phyloP scores from a whole-genome alignment of 2,113 vertebrate species.

The Chaetops frenatus region DNA sequence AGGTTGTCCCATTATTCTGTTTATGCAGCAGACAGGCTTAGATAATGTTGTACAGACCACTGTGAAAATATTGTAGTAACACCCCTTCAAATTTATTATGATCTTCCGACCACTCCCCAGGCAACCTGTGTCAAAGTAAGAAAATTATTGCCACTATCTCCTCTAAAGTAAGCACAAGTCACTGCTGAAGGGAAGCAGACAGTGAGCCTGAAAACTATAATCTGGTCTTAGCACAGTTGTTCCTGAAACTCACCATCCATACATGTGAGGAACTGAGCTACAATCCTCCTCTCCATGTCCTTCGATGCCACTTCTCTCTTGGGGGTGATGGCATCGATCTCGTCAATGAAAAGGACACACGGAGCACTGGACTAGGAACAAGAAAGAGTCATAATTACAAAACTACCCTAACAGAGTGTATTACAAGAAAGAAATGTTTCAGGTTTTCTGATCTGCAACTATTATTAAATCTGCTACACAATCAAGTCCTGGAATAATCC shows the following conservation, averaged over 20 bases:
- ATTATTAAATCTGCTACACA: background rate
- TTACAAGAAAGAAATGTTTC: background rate
- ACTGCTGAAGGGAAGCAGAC: background rate
- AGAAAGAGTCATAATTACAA: background rate
- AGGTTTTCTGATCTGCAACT: background rate
- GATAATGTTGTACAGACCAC: background rate
- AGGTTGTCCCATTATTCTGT: background rate
- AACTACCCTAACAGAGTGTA: background rate
- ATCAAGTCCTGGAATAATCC: background rate
- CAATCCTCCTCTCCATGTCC: constrained; percentile 97
- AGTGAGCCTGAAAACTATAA: background rate
- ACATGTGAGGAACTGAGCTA: constrained; percentile 93
- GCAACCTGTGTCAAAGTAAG: background rate
- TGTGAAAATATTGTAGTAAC: background rate
- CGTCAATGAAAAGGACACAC: constrained; percentile 95
- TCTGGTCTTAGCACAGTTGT: background rate
- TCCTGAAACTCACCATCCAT: constrained; percentile 85
- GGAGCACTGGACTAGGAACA: constrained; percentile 79
- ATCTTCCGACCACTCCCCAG: background rate
- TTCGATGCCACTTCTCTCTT: constrained; percentile 96
- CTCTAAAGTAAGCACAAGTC: background rate
- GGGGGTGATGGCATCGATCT: constrained; percentile 95
- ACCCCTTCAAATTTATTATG: background rate
- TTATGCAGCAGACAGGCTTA: background rate
- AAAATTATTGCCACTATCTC: background rate